Percentiles rank a stretch among this genome's conserved stretches.
phyloP scores from a whole-genome alignment of 2,888 invertebrate species.

The Sphinx pinastri region DNA sequence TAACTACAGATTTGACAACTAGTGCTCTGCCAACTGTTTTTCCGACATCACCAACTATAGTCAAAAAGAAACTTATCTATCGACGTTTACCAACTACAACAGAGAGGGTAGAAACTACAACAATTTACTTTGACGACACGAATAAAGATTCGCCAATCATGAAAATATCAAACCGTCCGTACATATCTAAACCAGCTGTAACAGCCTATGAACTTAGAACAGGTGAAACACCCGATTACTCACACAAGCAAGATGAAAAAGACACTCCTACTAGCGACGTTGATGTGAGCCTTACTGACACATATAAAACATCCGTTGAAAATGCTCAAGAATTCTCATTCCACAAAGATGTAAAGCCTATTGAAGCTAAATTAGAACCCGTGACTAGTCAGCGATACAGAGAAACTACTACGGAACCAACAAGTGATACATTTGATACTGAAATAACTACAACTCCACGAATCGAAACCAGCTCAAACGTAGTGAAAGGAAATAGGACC shows the following conservation, averaged over 20 bases:
- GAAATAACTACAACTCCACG: slow-evolving; percentile 63
- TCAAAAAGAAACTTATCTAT: slow-evolving; percentile 70
- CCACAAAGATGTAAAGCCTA: slow-evolving; percentile 74
- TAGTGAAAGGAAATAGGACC: slow-evolving; percentile 61
- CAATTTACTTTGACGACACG: slow-evolving; percentile 56
- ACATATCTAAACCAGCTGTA: slow-evolving; percentile 54
- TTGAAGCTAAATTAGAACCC: slow-evolving; percentile 69
- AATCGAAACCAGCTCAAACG: slow-evolving; percentile 58
- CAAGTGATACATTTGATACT: slow-evolving; percentile 43
- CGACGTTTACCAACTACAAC: slow-evolving; percentile 64
- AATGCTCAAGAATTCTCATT: slow-evolving; percentile 68
- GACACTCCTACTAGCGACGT: slow-evolving; percentile 81
- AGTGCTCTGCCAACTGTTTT: slow-evolving; percentile 76
- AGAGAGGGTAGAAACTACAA: slow-evolving; percentile 68
- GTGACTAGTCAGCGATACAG: slow-evolving; percentile 44
- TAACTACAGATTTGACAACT: slow-evolving; percentile 74
- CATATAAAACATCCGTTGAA: slow-evolving; percentile 57
- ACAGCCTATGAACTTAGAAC: slow-evolving; percentile 58
- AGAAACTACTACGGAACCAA: slow-evolving; percentile 60
- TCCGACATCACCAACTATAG: slow-evolving; percentile 71
- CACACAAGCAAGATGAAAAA: slow-evolving; percentile 80
- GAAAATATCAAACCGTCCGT: slow-evolving; percentile 76
- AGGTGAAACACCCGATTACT: slow-evolving; percentile 70
- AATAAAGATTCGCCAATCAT: slow-evolving; percentile 77
- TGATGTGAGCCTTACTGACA: slow-evolving; percentile 66